Conservation (phyloP, 2,888 invertebrate species). For the Boloria selene region DNA sequence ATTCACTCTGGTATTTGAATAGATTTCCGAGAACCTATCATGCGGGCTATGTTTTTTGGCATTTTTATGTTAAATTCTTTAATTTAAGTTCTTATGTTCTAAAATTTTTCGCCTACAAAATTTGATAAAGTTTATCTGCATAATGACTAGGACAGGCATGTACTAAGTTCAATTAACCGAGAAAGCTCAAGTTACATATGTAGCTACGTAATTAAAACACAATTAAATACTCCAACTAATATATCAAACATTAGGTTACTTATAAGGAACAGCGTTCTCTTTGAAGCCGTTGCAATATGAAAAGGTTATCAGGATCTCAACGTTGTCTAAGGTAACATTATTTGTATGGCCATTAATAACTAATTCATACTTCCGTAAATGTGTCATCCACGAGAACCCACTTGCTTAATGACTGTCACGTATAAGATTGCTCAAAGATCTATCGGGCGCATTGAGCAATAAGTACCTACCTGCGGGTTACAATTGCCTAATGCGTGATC, state of each 20-base stretch:
- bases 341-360: constrained; percentile 32
- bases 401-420: constrained; percentile 36
- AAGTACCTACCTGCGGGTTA: constrained; percentile 37
- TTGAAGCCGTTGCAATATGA: neutral
- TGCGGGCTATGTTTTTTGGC: no score
- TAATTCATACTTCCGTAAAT: constrained; percentile 32
- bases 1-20: no score
- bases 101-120: no score
- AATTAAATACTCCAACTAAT: neutral
- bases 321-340: constrained; percentile 18
- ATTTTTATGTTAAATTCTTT: no score
- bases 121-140: no score
- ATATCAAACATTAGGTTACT: no score
- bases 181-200: no score
- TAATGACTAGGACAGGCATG: no score
- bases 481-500: constrained; percentile 39
- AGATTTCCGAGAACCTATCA: no score
- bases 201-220: no score
- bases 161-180: no score
- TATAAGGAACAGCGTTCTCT: neutral
- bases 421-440: constrained; percentile 35
- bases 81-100: no score
- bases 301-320: constrained; percentile 14
- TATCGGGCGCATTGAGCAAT: constrained; percentile 34
- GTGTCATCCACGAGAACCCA: constrained; percentile 29